Conservation (phyloP, 2,113 vertebrate genomes). For the Chrysochloris asiatica region DNA sequence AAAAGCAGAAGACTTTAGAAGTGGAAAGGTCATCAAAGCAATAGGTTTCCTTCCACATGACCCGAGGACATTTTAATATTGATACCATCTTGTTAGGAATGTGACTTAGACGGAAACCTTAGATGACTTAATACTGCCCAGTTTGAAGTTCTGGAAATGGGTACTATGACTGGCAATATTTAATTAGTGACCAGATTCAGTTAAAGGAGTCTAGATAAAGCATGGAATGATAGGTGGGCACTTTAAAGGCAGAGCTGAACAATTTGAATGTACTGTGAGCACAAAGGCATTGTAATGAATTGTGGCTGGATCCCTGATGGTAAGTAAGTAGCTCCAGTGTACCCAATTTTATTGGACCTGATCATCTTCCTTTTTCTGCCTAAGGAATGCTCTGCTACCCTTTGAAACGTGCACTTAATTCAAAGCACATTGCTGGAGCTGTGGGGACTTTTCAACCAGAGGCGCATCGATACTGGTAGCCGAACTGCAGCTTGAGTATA, state of each 20-base stretch:
- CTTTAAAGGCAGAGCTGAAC: conserved; percentile 69
- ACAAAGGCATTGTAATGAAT: conserved; percentile 70
- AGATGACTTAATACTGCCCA: conserved; percentile 59
- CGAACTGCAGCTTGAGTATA: neutral
- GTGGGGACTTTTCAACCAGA: conserved; percentile 68
- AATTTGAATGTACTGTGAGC: conserved; percentile 74
- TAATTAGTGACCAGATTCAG: conserved; percentile 64
- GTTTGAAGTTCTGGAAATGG: conserved; percentile 53
- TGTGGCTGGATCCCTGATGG: conserved; percentile 69
- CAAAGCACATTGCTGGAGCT: conserved; percentile 66
- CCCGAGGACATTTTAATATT: conserved; percentile 44
- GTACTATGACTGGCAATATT: conserved; percentile 58
- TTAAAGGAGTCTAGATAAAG: conserved; percentile 66
- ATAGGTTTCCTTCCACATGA: conserved; percentile 14
- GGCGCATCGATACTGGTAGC: conserved; percentile 60
- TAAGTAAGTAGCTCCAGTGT: conserved; percentile 66
- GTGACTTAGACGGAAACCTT: conserved; percentile 29
- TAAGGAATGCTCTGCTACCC: conserved; percentile 67
- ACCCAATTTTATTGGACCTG: conserved; percentile 65
- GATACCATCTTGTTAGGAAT: conserved; percentile 44
- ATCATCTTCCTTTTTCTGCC: conserved; percentile 75
- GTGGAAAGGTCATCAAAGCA: conserved; percentile 29
- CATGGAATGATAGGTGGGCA: conserved; percentile 35
- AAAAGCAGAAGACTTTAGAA: neutral
- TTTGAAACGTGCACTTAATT: conserved; percentile 77